Percentiles rank a stretch among this genome's conserved stretches.
phyloP scores from a whole-genome alignment of 1,140 invertebrate genomes.

The Platorchestia sp. region DNA sequence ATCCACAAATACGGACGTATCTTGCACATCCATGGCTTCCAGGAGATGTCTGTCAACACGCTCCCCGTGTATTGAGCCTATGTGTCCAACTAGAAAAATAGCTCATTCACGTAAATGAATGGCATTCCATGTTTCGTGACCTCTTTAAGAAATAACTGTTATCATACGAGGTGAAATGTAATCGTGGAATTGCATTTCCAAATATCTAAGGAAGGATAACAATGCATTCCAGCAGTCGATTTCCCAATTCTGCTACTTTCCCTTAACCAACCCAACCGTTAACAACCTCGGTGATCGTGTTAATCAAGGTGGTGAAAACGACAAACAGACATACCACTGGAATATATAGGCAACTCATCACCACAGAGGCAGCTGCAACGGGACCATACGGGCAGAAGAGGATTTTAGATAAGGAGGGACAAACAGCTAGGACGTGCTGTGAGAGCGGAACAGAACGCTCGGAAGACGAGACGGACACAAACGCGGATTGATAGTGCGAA shows the following conservation, averaged over 20 bases:
- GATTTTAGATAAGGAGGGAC: not conserved
- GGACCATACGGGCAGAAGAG: not conserved
- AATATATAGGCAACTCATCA: not conserved
- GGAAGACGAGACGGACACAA: not conserved
- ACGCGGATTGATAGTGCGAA: not conserved
- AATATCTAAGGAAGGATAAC: too few relatives aligned
- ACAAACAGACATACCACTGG: not conserved
- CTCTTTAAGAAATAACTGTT: too few relatives aligned
- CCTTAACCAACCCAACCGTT: too few relatives aligned
- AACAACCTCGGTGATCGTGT: too few relatives aligned
- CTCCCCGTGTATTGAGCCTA: too few relatives aligned
- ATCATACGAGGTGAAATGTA: too few relatives aligned
- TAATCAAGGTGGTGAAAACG: not conserved
- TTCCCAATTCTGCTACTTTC: too few relatives aligned
- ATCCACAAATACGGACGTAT: not conserved
- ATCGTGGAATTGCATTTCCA: too few relatives aligned
- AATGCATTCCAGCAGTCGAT: too few relatives aligned
- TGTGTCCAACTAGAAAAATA: too few relatives aligned
- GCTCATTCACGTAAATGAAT: too few relatives aligned
- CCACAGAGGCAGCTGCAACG: not conserved
- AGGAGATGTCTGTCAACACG: not conserved
- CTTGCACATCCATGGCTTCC: not conserved
- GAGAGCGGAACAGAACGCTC: not conserved
- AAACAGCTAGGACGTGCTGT: not conserved
- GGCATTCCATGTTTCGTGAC: too few relatives aligned